Evolutionary conservation across 2,888 invertebrate genomes (phyloP).

Genomic region (Hylaea fasciaria): DNA sequence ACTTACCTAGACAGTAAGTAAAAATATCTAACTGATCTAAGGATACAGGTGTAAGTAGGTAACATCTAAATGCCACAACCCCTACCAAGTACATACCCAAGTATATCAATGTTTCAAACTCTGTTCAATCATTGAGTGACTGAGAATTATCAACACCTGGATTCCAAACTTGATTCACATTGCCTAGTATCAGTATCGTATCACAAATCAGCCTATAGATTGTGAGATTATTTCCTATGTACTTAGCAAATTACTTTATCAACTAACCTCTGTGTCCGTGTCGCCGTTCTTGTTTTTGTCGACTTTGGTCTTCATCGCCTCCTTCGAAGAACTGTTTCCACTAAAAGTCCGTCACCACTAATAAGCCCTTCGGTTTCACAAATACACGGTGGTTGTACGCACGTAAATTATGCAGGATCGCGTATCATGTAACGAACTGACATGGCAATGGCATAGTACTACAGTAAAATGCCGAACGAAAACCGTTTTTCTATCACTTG

Average conservation of each 20-base stretch:
- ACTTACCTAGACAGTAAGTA: too few relatives aligned
- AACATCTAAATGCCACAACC: too few relatives aligned
- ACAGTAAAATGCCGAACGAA: constrained; percentile 71
- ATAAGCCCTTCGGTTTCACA: constrained; percentile 61
- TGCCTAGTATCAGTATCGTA: neutral
- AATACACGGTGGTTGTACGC: constrained; percentile 62
- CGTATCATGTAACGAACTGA: constrained; percentile 75
- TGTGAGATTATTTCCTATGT: constrained; percentile 21
- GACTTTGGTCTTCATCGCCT: constrained; percentile 85
- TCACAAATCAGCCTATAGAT: constrained; percentile 18
- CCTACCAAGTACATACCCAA: too few relatives aligned
- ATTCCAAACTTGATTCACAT: neutral
- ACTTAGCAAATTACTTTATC: constrained; percentile 21
- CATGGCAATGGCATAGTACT: constrained; percentile 71
- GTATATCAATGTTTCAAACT: too few relatives aligned
- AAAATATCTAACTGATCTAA: too few relatives aligned
- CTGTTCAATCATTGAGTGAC: neutral
- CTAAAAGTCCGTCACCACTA: constrained; percentile 70
- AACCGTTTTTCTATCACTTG: constrained; percentile 39
- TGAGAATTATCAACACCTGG: neutral
- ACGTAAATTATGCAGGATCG: constrained; percentile 75
- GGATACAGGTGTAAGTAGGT: too few relatives aligned
- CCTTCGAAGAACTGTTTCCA: constrained; percentile 75
- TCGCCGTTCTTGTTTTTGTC: constrained; percentile 85
- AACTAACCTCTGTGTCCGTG: constrained; percentile 84